Evolutionary conservation across 30 jellyfish, hydroid and myxozoan species (phyloP), one percentile per base, ranked within the genome.

Genomic region (Phacellophora camtschatica): DNA sequence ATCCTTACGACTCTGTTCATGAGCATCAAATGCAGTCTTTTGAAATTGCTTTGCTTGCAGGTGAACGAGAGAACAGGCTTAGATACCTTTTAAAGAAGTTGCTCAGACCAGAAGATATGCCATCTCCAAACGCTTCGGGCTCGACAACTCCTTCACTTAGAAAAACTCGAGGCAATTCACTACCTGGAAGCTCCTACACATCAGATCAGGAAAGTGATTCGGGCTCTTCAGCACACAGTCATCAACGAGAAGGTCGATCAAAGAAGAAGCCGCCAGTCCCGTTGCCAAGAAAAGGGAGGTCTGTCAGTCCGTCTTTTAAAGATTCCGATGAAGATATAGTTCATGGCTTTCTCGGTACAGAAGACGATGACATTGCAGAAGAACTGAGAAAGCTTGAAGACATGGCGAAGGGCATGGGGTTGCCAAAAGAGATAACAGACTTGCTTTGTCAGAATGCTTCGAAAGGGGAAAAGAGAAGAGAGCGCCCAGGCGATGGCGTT

Each of bases 1-100:
- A 92, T 65, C 96, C 96, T 28, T 92, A 86, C 55, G 98, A 92
- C 57, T 92, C 98, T 4, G 96, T 92, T 1, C 98, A 92, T 46
- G 98, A 92, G 72, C 96, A 92, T 70, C 98, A 92, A 76, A 68
- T 68, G 5, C 84, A 77, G 76, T 96, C 98, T 8, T 77, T 84
- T 39, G 98, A 92, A 70, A 74, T 92, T 2, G 95, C 98, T 35
- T 39, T 92, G 70, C 95, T 89, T 18, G 86, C 95, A 4, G 94
- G 94, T 1, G 94, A 82, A 20, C 54, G 86, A 55, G 94, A 82
- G 79, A 69, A 48, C 68, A 58, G 94, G 32, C 81, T 82, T 11
- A 86, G 94, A 7, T 42, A 68, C 11, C 64, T 82, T 65, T 74
- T 82, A 16, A 69, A 63, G 71, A 67, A 54, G 59, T 74, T 82